These are phyloP conservation scores for Chelon labrosus DNA, from an alignment of 2,797 vertebrate genomes.

Conservation along the genomic window DNA sequence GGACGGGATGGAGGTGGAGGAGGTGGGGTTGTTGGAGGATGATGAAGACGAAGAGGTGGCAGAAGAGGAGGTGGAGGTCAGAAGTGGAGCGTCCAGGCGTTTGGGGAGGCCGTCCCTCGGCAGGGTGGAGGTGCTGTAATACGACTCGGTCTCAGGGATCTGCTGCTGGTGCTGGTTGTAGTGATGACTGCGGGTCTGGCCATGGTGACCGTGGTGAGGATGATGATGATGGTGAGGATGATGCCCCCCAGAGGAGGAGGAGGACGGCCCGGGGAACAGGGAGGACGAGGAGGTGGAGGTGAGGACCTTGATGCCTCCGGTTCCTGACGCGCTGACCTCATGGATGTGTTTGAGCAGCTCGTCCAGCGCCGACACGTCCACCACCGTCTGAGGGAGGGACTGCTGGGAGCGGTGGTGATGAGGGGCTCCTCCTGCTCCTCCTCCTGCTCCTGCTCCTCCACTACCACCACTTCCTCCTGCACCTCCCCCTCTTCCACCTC, in stretches of 20 bases:
- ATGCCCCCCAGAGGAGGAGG: constrained; percentile 39
- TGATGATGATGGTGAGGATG: constrained; percentile 46
- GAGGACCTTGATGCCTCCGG: constrained; percentile 77
- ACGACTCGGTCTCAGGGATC: constrained; percentile 66
- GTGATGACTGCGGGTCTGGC: constrained; percentile 63
- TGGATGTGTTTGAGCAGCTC: constrained; percentile 89
- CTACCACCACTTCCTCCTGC: not conserved
- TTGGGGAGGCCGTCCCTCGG: constrained; percentile 79
- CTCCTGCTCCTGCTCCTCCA: not conserved
- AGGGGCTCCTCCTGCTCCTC: not conserved
- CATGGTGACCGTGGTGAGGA: constrained; percentile 37
- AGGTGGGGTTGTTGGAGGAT: constrained; percentile 70
- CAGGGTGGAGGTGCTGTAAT: constrained; percentile 79
- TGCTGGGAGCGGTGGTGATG: constrained; percentile 74
- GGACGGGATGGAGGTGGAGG: constrained; percentile 57
- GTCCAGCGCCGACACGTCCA: constrained; percentile 88
- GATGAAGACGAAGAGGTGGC: constrained; percentile 49
- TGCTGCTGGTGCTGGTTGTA: constrained; percentile 73
- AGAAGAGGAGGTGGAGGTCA: constrained; percentile 50
- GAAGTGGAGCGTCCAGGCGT: constrained; percentile 75
- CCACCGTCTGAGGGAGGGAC: constrained; percentile 77
- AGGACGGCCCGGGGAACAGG: constrained; percentile 41
- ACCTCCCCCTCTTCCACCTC: not conserved
- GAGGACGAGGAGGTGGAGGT: constrained; percentile 75
- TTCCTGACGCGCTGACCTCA: constrained; percentile 76